Base-by-base conservation (phyloP, 2,797 vertebrate species). In the Petrocephalus sullivani region DNA sequence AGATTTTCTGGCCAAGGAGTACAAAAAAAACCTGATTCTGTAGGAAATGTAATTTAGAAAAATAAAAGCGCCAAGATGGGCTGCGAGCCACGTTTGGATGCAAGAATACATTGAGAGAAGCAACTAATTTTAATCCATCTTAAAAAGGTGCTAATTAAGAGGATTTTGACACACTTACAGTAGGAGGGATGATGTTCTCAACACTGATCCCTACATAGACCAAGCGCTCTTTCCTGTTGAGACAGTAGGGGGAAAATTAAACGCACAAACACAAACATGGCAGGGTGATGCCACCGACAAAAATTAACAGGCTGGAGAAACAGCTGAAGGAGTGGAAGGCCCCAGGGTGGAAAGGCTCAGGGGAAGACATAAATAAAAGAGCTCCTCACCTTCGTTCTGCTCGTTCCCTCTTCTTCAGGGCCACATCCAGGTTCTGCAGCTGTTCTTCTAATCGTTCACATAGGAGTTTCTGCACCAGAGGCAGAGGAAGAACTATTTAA, bases 141-240 rank as follows among this genome's bases (percentile, higher is more conserved):
- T 78, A 14, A 78, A 78, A 78, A 46, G 41, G 33, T 23, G n/a
- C 33, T 23, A 19, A 86, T 86, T 61, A 87, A 87, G 37, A 64
- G 33, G 51, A 57, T 10, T 23, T 51, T 8, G 12, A 61, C 33
- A 41, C 56, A 92, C 97, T 96, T 94, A 99, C 98, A 61, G 97
- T 94, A 16, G 98, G 97, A 19, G 96, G 93, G 93, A 99, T 99
- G 94, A 99, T 99, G 95, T 99, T 99, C 92, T 99, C 98, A 19
- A 99, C 95, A 88, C 98, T 99, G 93, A 99, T 99, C 88, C 98
- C 98, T 58, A 99, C 98, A 0, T 99, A 99, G 82, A 99, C 98
- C 53, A 99, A 93, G 12, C 98, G 97, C 92, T 99, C 98, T 95
- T 99, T 96, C 93, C 96, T 96, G 89, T 19, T 89, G 54, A 90